Evolutionary conservation across 2,113 vertebrate genomes (phyloP).

Genomic region (Phaethon lepturus): DNA sequence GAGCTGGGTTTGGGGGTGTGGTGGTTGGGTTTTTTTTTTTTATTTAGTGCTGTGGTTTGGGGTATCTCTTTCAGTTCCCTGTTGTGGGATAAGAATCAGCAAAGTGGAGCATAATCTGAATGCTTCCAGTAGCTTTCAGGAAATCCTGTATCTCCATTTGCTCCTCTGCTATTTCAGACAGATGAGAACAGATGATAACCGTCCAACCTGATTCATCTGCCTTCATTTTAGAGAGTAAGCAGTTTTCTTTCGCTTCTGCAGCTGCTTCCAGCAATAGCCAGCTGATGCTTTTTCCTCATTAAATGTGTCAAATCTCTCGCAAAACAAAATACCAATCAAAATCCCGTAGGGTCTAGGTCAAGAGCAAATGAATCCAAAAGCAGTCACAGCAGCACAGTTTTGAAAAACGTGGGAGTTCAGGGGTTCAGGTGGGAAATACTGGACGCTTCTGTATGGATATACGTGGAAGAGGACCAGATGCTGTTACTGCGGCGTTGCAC

Average conservation of each 20-base stretch:
- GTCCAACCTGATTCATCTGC: background rate
- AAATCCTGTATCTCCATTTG: background rate
- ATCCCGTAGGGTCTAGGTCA: background rate
- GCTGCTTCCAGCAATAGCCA: conserved; percentile 16
- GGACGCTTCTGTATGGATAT: background rate
- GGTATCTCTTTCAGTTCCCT: background rate
- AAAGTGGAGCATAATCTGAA: background rate
- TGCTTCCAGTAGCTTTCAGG: background rate
- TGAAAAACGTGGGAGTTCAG: background rate
- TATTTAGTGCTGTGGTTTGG: background rate
- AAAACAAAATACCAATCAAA: background rate
- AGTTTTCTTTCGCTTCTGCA: background rate
- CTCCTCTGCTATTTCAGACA: background rate
- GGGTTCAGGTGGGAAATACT: background rate
- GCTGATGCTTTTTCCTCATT: background rate
- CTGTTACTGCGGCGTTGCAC: background rate
- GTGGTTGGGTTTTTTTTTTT: background rate
- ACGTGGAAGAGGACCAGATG: background rate
- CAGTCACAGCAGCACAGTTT: background rate
- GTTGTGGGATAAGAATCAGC: background rate
- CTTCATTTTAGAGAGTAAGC: conserved; percentile 18
- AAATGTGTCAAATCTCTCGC: background rate
- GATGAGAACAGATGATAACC: background rate
- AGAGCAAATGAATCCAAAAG: background rate
- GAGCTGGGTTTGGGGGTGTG: rapidly evolving